Evolutionary conservation across 2,113 vertebrate species (phyloP), one percentile per base, ranked within the genome.

Genomic region (Girardinichthys multiradiatus): DNA sequence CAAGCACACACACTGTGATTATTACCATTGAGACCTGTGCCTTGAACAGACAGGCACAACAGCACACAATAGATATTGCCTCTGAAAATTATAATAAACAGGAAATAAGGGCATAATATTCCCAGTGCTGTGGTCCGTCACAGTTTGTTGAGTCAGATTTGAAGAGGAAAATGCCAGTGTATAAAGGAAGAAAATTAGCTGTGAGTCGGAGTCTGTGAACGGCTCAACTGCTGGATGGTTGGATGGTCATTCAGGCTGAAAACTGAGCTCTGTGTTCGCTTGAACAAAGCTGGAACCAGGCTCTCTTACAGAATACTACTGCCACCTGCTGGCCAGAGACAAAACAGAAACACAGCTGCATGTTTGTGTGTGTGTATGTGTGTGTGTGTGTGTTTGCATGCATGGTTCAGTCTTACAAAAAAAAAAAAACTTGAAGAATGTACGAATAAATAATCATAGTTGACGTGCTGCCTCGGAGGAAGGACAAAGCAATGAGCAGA

Each of bases 321-420:
- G 57, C 89, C 92, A 92, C 85, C 91, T 90, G 85, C 87, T 91
- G 91, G 87, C 68, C 35, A 28, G 1, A 70, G 0, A 13, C 2
- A 30, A 69, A 74, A 84, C 61, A 77, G 39, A 63, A 39, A 19
- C 42, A 65, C 30, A 57, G 37, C 30, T 64, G 48, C 21, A 3
- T 68, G 9, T 42, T 24, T 39, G 64, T 62, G 33, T 74, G 35
- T 39, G 74, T 59, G 19, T 14, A 3, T 37, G 33, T 54, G 3
- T 26, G 31, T 37, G 3, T 26, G 31, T 37, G 15, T 58, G 26
- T 57, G 17, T 42, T 60, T 68, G 14, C 19, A 27, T 54, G 10
- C 48, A 54, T 54, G 48, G 48, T 24, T 54, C 1, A 10, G 8
- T 7, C 7, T 54, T 19, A 45, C 15, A 45, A 19, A 54, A 54